Percentiles rank a stretch among this genome's conserved stretches.
phyloP scores from a whole-genome alignment of 2,888 invertebrate species.

The Cylindroiulus punctatus region DNA sequence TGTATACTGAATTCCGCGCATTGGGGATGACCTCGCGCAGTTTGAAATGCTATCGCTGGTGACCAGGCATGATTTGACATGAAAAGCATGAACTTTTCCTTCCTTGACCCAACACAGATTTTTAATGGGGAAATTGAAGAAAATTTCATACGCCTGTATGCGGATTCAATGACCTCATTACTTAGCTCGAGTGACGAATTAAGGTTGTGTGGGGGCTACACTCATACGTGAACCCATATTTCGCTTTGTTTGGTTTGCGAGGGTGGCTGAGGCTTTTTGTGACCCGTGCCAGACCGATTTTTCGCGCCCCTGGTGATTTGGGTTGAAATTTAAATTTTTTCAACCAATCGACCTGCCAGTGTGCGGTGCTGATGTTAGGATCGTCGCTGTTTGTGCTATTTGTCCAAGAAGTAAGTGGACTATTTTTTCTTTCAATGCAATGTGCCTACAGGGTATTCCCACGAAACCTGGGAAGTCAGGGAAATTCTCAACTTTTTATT shows the following conservation, averaged over 20 bases:
- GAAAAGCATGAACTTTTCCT: slow-evolving; percentile 46
- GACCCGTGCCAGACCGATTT: slow-evolving; percentile 1
- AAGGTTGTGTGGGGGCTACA: slow-evolving; percentile 24
- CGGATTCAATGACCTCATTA: slow-evolving; percentile 46
- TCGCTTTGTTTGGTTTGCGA: background rate
- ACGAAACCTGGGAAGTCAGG: too few relatives aligned
- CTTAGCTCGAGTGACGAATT: slow-evolving; percentile 20
- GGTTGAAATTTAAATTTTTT: slow-evolving; percentile 18
- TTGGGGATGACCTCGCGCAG: background rate
- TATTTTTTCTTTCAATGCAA: too few relatives aligned
- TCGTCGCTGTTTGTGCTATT: too few relatives aligned
- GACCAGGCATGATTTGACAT: background rate
- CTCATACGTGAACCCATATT: slow-evolving; percentile 4
- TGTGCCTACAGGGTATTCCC: too few relatives aligned
- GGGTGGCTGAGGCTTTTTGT: background rate
- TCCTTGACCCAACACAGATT: slow-evolving; percentile 48
- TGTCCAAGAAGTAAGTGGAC: too few relatives aligned
- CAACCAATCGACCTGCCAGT: background rate
- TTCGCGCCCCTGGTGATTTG: background rate
- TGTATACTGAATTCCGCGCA: background rate
- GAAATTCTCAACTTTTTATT: too few relatives aligned
- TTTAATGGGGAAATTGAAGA: slow-evolving; percentile 46
- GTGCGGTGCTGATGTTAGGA: background rate
- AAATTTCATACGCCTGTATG: background rate
- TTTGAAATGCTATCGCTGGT: slow-evolving; percentile 19